Conservation (phyloP, 2,888 invertebrate species). For the Macaria liturata region DNA sequence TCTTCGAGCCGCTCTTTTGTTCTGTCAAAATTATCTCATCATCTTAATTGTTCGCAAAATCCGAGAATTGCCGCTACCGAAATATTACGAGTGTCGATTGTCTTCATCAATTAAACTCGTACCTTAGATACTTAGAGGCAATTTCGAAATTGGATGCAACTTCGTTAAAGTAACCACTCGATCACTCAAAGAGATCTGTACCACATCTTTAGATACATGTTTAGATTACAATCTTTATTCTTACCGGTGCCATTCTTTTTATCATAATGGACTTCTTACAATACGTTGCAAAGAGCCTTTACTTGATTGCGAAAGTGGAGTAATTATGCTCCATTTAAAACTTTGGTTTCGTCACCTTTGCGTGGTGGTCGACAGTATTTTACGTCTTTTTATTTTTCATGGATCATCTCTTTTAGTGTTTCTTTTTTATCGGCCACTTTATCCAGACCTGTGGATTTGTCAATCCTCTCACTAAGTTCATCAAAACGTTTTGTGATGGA, state of each 20-base stretch:
- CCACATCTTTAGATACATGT: conserved; percentile 30
- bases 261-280: conserved; percentile 35
- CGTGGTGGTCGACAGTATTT: conserved; percentile 29
- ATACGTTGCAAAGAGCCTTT: conserved; percentile 24
- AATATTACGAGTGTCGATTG: conserved; percentile 14
- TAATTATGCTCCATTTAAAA: conserved; percentile 34
- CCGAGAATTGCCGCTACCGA: conserved; percentile 8
- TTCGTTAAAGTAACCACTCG: conserved; percentile 32
- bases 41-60: conserved; percentile 28
- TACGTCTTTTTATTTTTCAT: conserved; percentile 45
- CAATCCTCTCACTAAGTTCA: not conserved
- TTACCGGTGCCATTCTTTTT: conserved; percentile 34
- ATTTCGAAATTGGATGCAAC: conserved; percentile 30
- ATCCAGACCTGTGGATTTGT: conserved; percentile 24
- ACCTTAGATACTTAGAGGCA: conserved; percentile 1
- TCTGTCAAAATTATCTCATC: conserved; percentile 29
- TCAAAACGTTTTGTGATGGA: not conserved
- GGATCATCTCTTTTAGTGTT: conserved; percentile 38
- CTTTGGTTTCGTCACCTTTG: conserved; percentile 32
- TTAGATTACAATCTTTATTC: conserved; percentile 33
- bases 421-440: conserved; percentile 22
- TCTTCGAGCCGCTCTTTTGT: conserved; percentile 32
- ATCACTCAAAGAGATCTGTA: conserved; percentile 34
- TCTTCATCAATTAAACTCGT: conserved; percentile 12
- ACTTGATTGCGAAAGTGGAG: conserved; percentile 29